Evolutionary conservation across 1,140 invertebrate genomes (phyloP), one percentile per base, ranked within the genome.

Genomic region (Leptopilina boulardi): DNA sequence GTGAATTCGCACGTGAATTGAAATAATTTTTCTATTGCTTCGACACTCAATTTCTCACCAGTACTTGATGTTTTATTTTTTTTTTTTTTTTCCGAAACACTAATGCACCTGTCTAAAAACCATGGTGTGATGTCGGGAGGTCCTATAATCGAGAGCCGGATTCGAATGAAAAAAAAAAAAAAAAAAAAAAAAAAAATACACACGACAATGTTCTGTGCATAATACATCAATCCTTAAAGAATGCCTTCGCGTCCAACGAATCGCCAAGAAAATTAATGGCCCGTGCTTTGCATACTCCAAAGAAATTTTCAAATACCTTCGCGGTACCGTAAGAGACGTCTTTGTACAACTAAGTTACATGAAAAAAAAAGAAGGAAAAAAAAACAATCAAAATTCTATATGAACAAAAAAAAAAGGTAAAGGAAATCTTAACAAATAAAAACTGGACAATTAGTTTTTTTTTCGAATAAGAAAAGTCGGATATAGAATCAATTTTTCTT

Each of bases 181-280:
- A 9, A 6, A 38, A 9, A 38, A 38, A 30, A 83, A 81, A 77
- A 82, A 73, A 73, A 73, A n/a, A 82, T 74, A 76, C 78, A 75
- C 73, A 73, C 70, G 78, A 82, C 76, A 76, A 70, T 80, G 78
- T 80, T 56, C 70, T 56, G 71, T 59, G 81, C 75, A 80, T 77
- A 80, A 82, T 82, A 83, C 80, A 84, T 84, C 80, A 82, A 70
- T 44, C 73, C 71, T 74, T 77, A 75, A 82, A 78, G 75, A 82
- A 84, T 81, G 78, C 81, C 82, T 77, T 44, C 77, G 76, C 81
- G 81, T 79, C 78, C 80, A 77, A 80, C 80, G 83, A 85, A 84
- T 85, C 78, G 80, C 77, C 77, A 77, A 80, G 81, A 79, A 84
- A 85, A 86, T 86, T 84, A 84, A 86, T 84, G 82, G 84, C 66